Base-by-base conservation (phyloP, 2,113 vertebrate genomes). In the Xyliphius kryptos region DNA sequence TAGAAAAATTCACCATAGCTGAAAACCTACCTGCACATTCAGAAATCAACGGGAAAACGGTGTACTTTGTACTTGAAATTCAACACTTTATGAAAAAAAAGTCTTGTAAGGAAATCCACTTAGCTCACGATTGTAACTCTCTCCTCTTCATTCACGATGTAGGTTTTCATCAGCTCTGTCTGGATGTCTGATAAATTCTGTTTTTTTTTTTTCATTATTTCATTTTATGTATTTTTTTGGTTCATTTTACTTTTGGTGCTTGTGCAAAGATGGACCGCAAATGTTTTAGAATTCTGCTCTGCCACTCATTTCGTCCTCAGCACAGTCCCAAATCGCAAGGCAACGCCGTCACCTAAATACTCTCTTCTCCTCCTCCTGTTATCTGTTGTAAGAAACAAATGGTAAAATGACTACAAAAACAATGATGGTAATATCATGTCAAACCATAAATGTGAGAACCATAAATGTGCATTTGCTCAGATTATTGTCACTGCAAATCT, bases 231-330 rank as follows among this genome's bases (percentile, higher is more conserved):
- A 5, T 32, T 32, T 32, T 32, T 32, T 32, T 32, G 4, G 26
- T 32, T n/a, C n/a, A n/a, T n/a, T n/a, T n/a, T n/a, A n/a, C 81
- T 86, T 88, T 78, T 71, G 85, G 87, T 82, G 91, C 86, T 89
- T 90, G 89, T 91, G 91, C 91, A 92, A 94, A 91, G 85, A 87
- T 68, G 88, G 91, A 93, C 91, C 88, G 86, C 84, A 91, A 88
- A 86, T 14, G 6, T 46, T 87, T 68, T 70, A 32, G 1, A 32
- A 32, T 65, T 66, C 51, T 62, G 88, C 85, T 90, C 81, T 84
- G 74, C 81, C 78, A 78, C 68, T 57, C 50, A 66, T 56, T 59
- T 76, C 66, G 70, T 74, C 72, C 73, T 53, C 85, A 82, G 75
- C 81, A 88, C 91, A 82, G 91, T 90, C 91, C 86, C 88, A 87